Base-by-base conservation (phyloP, 2,113 vertebrate species). In the Zapornia atra region DNA sequence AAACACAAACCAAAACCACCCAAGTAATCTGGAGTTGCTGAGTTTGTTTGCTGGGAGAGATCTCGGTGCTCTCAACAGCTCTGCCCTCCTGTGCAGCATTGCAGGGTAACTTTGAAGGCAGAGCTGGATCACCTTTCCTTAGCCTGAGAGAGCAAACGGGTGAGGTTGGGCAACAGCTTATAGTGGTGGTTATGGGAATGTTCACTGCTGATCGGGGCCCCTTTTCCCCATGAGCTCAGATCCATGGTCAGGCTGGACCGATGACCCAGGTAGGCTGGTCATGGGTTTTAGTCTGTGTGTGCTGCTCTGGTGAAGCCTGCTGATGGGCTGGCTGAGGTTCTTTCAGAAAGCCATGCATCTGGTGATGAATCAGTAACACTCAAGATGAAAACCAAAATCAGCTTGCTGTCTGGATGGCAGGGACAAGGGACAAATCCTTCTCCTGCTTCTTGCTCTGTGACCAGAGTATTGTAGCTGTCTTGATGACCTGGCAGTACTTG, bases 311-410 rank as follows among this genome's bases (percentile, higher is more conserved):
- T 81, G 85, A 60, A 61, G 19, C 31, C 38, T 71, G 22, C 34
- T 77, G 51, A 50, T 6, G 2, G 31, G 21, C n/a, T 75, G 73
- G n/a, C 44, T 60, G n/a, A 60, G 26, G 28, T 71, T 50, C 68
- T 75, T 70, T 31, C 28, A 56, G 68, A 48, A 56, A 53, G 64
- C 40, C 57, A 34, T 1, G 0, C 50, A 26, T 73, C 34, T 70
- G 10, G 1, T 59, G 22, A 28, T 33, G 38, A 48, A 60, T 59
- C 4, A 1, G 25, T 76, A 66, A 29, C 0, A 1, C 57, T 77
- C 15, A 40, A 88, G 57, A 63, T 68, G 40, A 88, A 57, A 68
- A 85, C 44, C 0, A 2, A 81, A 72, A 46, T 50, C 59, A 63
- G 21, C 46, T 73, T 70, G 53, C 46, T 1, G 1, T 38, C 26